A percentile compares a stretch with the other conserved stretches of the same genome.
Evolutionary conservation across 2,888 invertebrate species (phyloP).

Genomic region (Mimumesa dahlbomi): DNA sequence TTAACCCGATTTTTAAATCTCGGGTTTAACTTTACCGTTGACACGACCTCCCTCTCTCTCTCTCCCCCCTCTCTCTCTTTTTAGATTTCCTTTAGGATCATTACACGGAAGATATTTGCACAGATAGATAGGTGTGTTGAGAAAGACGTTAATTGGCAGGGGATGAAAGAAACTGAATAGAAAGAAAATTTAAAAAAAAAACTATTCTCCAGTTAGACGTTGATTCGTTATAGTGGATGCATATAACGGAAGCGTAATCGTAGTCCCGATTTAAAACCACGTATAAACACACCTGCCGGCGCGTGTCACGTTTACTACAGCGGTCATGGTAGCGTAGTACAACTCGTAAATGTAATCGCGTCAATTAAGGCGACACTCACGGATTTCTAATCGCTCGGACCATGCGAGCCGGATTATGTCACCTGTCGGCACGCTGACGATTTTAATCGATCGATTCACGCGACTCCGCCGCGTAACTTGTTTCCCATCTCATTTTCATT

Average conservation of each 20-base stretch:
- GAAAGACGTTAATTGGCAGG: no score
- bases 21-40: no score
- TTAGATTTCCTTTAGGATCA: no score
- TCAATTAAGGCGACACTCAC: constrained; percentile 53
- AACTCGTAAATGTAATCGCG: constrained; percentile 49
- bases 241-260: constrained; percentile 26
- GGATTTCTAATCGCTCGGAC: constrained; percentile 56
- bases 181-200: no score
- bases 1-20: no score
- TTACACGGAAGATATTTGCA: no score
- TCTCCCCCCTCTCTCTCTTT: no score
- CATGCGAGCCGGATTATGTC: constrained; percentile 48
- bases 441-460: constrained; percentile 48
- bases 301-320: constrained; percentile 40
- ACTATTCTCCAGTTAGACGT: background rate
- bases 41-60: no score
- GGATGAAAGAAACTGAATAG: no score
- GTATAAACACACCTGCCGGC: constrained; percentile 47
- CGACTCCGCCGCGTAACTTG: constrained; percentile 8
- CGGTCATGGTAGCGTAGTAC: constrained; percentile 21
- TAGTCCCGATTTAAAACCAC: constrained; percentile 18
- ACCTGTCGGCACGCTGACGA: constrained; percentile 32
- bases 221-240: background rate
- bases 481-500: constrained; percentile 3
- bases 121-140: no score